These are phyloP conservation scores for Drosophila sechellia DNA, from an alignment of 1,140 invertebrate genomes.

Conservation along the genomic window DNA sequence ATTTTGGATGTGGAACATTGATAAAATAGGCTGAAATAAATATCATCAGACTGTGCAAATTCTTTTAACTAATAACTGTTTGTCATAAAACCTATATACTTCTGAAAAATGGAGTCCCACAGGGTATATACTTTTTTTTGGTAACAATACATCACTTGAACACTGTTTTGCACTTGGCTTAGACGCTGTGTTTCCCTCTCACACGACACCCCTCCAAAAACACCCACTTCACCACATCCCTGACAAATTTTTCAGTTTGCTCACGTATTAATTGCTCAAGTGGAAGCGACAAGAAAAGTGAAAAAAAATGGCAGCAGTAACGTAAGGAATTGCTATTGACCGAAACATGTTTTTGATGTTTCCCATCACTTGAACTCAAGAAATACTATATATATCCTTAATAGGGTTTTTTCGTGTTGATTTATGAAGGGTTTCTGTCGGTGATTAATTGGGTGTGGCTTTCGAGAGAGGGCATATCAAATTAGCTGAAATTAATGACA, in stretches of 20 bases:
- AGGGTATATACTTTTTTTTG: slow-evolving; percentile 12
- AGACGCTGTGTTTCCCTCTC: too few relatives aligned
- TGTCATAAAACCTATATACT: too few relatives aligned
- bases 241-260: slow-evolving; percentile 76
- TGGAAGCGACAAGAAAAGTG: slow-evolving; percentile 67
- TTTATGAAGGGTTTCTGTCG: slow-evolving; percentile 48
- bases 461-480: slow-evolving; percentile 13
- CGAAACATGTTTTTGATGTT: slow-evolving; percentile 77
- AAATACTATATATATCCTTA: slow-evolving; percentile 49
- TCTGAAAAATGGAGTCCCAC: not conserved
- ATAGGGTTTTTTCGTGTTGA: slow-evolving; percentile 48
- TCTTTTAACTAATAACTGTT: too few relatives aligned
- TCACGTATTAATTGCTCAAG: slow-evolving; percentile 81
- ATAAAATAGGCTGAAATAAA: too few relatives aligned
- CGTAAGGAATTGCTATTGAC: slow-evolving; percentile 54
- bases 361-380: slow-evolving; percentile 37
- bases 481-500: slow-evolving; percentile 33
- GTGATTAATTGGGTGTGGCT: slow-evolving; percentile 24
- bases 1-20: too few relatives aligned
- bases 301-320: slow-evolving; percentile 34
- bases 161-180: slow-evolving; percentile 66
- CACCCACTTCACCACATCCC: slow-evolving; percentile 22
- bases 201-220: not conserved
- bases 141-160: slow-evolving; percentile 66
- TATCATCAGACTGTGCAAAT: too few relatives aligned